Evolutionary conservation across 1,140 invertebrate species (phyloP).

Genomic region (Palaemon carinicauda): DNA sequence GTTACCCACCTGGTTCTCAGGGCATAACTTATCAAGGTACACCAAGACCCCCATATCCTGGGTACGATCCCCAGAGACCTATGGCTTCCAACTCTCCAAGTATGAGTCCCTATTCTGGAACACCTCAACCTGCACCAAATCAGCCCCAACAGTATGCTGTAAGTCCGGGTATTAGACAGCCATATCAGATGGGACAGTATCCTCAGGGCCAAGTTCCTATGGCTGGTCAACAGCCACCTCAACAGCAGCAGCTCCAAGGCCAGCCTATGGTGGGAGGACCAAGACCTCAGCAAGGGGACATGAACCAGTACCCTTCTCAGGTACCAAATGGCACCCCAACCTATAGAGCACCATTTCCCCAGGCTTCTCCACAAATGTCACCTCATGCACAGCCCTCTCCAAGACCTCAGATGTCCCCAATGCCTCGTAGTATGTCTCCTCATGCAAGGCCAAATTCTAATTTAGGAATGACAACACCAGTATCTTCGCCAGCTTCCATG

Average conservation of each 20-base stretch:
- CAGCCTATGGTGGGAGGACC: constrained; percentile 22
- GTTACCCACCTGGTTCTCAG: constrained; percentile 54
- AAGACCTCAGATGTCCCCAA: constrained; percentile 57
- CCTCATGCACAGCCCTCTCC: constrained; percentile 57
- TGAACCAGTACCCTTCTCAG: constrained; percentile 51
- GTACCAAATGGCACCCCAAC: constrained; percentile 56
- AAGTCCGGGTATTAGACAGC: constrained; percentile 31
- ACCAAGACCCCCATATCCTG: constrained; percentile 54
- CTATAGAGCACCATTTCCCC: constrained; percentile 53
- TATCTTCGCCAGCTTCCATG: constrained; percentile 52
- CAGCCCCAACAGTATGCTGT: constrained; percentile 47
- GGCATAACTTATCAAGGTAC: constrained; percentile 36
- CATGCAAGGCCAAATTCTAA: constrained; percentile 48
- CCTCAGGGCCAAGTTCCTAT: constrained; percentile 58
- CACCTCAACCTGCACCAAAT: constrained; percentile 20
- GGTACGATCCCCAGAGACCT: constrained; percentile 56
- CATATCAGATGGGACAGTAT: constrained; percentile 31
- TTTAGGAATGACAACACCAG: constrained; percentile 52
- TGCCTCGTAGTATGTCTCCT: constrained; percentile 53
- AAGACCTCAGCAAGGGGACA: constrained; percentile 32
- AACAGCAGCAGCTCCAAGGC: constrained; percentile 17
- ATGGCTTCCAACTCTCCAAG: constrained; percentile 53
- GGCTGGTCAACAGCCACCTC: constrained; percentile 16
- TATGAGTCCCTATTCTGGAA: constrained; percentile 44
- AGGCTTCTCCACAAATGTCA: constrained; percentile 56